Evolutionary conservation across 2,888 invertebrate species (phyloP).

Genomic region (Pandemis cinnamomeana): DNA sequence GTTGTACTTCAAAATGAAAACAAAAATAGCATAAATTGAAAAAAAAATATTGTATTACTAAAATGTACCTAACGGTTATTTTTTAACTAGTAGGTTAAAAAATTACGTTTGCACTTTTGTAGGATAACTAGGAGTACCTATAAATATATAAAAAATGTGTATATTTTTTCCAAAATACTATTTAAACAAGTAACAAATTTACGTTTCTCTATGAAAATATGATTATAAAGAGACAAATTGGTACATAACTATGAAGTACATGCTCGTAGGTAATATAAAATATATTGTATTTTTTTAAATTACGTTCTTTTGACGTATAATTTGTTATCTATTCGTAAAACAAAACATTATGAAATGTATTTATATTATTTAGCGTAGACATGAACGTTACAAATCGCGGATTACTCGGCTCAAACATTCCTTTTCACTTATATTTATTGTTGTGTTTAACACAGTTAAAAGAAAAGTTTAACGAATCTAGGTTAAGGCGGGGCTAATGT

Average conservation of each 20-base stretch:
- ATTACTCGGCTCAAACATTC: too few relatives aligned
- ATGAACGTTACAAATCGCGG: background rate
- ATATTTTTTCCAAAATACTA: too few relatives aligned
- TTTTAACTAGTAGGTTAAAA: too few relatives aligned
- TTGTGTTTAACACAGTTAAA: too few relatives aligned
- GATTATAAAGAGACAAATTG: constrained; percentile 1
- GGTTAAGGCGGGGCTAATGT: background rate
- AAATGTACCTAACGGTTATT: too few relatives aligned
- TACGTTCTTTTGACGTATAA: constrained; percentile 1
- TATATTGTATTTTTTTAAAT: background rate
- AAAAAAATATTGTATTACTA: background rate
- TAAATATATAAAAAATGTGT: too few relatives aligned
- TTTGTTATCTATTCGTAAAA: background rate
- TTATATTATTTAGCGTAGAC: background rate
- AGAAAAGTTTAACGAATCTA: background rate
- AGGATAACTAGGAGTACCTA: too few relatives aligned
- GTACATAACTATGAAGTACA: background rate
- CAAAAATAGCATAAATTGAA: background rate
- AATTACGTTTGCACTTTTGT: too few relatives aligned
- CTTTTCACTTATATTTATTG: too few relatives aligned
- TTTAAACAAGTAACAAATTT: too few relatives aligned
- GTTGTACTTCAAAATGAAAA: too few relatives aligned
- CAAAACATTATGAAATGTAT: background rate
- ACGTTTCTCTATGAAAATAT: background rate
- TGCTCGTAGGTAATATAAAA: background rate